Evolutionary conservation across 2,888 invertebrate species (phyloP).

Genomic region (Callosobruchus maculatus): DNA sequence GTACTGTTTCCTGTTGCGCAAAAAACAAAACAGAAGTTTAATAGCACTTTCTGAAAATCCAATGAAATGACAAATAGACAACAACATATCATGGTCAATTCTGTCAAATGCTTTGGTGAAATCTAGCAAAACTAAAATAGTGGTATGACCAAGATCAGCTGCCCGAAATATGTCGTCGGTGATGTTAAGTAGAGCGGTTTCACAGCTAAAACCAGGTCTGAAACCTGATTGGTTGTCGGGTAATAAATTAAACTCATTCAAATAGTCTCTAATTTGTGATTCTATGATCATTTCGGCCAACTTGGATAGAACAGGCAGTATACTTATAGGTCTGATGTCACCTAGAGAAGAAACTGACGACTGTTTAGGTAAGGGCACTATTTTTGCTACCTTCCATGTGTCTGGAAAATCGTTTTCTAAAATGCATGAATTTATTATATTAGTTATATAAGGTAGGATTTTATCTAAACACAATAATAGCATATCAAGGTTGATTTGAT

Average conservation of each 20-base stretch:
- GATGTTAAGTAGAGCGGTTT: background rate
- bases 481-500: background rate
- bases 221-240: background rate
- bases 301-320: background rate
- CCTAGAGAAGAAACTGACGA: background rate
- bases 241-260: background rate
- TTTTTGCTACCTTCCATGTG: background rate
- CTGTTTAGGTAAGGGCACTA: background rate
- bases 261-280: background rate
- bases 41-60: no score
- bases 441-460: no score
- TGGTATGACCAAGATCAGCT: no score
- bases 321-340: background rate
- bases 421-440: background rate
- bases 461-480: no score
- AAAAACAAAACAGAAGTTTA: no score
- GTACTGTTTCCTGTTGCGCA: no score
- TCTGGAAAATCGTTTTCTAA: background rate
- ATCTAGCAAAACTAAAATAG: no score
- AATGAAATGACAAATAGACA: no score
- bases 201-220: background rate
- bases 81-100: no score
- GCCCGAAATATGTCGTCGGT: no score
- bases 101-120: no score
- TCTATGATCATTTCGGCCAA: background rate